These are phyloP conservation scores for Pogonomyrmex barbatus DNA, from an alignment of 1,140 invertebrate genomes.

Conservation along the genomic window DNA sequence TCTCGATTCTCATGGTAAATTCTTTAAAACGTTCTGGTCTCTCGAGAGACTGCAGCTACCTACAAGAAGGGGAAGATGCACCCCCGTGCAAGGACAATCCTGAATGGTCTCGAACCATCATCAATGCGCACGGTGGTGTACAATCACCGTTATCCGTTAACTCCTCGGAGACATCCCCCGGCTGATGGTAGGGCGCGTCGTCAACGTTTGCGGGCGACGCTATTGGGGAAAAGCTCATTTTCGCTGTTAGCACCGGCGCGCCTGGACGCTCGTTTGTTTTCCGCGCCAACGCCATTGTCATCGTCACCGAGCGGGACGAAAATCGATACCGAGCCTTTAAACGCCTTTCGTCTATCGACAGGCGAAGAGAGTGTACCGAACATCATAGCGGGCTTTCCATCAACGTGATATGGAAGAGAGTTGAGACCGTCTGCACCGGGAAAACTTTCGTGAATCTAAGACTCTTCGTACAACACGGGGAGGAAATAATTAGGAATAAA, in stretches of 20 bases:
- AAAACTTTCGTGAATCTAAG: background rate
- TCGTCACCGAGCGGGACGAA: constrained; percentile 49
- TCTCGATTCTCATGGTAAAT: background rate
- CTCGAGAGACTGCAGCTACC: background rate
- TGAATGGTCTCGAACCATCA: background rate
- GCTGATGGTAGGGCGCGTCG: constrained; percentile 10
- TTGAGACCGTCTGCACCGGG: background rate
- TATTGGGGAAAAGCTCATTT: constrained; percentile 78
- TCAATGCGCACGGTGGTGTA: constrained; percentile 14
- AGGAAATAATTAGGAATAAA: background rate
- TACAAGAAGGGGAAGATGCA: background rate
- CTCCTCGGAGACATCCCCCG: background rate
- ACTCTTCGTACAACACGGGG: background rate
- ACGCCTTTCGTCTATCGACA: constrained; percentile 51
- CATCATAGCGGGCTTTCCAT: background rate
- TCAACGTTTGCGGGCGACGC: constrained; percentile 32
- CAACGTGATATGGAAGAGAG: background rate
- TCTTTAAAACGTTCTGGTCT: background rate
- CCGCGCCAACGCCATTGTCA: constrained; percentile 71
- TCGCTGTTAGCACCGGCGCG: constrained; percentile 71
- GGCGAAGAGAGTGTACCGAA: constrained; percentile 20
- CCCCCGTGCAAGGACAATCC: constrained; percentile 11
- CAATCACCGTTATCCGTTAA: constrained; percentile 42
- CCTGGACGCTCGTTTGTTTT: constrained; percentile 78
- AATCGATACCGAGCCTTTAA: constrained; percentile 74